These are phyloP conservation scores for Sitta europaea DNA, from an alignment of 2,113 vertebrate genomes.

Conservation along the genomic window DNA sequence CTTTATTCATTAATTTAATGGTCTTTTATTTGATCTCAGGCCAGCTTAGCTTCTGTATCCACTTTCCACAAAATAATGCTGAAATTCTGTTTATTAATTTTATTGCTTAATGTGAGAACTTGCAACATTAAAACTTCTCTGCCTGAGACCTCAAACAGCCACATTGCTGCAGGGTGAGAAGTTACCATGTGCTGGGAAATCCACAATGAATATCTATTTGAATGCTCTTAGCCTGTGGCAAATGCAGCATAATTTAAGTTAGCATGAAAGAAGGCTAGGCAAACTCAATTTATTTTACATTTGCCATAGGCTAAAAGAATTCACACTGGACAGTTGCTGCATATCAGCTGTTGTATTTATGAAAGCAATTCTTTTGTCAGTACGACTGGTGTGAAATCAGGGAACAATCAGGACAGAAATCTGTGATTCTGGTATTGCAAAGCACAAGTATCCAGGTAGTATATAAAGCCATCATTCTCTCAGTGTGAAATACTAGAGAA, in stretches of 20 bases:
- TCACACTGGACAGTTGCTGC: not conserved
- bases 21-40: not conserved
- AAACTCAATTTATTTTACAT: conserved; percentile 50
- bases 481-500: not conserved
- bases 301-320: conserved; percentile 18
- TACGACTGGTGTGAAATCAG: not conserved
- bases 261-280: not conserved
- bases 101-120: not conserved
- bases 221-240: conserved; percentile 8
- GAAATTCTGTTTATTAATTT: not conserved
- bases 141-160: not conserved
- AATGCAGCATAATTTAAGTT: not conserved
- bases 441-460: not conserved
- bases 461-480: not conserved
- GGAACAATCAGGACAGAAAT: not conserved
- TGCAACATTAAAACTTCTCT: not conserved
- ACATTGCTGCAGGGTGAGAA: not conserved
- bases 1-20: not conserved
- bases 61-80: not conserved
- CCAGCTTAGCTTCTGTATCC: not conserved
- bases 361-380: not conserved
- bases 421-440: not conserved
- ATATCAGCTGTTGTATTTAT: not conserved
- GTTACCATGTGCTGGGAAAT: not conserved
- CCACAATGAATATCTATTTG: conserved; percentile 4